These are phyloP conservation scores for Eristalis arbustorum DNA, from an alignment of 2,888 invertebrate species.

Conservation along the genomic window DNA sequence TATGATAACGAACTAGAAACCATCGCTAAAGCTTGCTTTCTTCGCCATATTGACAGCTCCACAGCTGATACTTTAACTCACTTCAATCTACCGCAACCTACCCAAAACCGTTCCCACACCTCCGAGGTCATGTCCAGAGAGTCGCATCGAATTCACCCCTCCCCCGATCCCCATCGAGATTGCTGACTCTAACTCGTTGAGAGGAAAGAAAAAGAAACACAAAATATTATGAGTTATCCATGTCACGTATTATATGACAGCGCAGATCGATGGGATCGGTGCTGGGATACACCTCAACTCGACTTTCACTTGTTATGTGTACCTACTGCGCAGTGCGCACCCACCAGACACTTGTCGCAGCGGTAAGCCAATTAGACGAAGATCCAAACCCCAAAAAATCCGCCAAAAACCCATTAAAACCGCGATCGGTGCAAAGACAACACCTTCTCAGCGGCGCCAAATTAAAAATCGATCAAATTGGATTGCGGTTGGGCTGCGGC, in stretches of 20 bases:
- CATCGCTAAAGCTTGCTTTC: too few species aligned
- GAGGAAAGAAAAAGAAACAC: neutral
- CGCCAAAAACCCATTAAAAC: neutral
- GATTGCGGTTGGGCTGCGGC: conserved; percentile 24
- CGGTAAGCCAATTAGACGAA: conserved; percentile 25
- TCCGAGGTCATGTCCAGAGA: neutral
- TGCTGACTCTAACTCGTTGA: neutral
- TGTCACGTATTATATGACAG: conserved; percentile 23
- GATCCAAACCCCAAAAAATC: neutral
- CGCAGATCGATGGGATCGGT: neutral
- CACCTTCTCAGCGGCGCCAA: conserved; percentile 16
- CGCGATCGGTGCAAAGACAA: neutral
- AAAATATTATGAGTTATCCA: conserved; percentile 8
- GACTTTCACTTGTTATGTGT: conserved; percentile 33
- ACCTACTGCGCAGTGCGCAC: too few species aligned
- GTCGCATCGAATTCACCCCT: neutral
- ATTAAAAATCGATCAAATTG: conserved; percentile 49
- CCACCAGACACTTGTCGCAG: conserved; percentile 1
- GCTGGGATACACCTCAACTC: conserved; percentile 2
- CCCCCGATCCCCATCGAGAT: neutral
- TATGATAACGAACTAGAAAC: too few species aligned
- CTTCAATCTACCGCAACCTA: too few species aligned
- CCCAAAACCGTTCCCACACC: too few species aligned
- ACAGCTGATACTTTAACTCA: too few species aligned
- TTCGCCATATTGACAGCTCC: too few species aligned